A percentile compares a stretch with the other conserved stretches of the same genome.
Conservation (phyloP, 2,797 vertebrate species). For the Xiphorhynchus erythropygius region DNA sequence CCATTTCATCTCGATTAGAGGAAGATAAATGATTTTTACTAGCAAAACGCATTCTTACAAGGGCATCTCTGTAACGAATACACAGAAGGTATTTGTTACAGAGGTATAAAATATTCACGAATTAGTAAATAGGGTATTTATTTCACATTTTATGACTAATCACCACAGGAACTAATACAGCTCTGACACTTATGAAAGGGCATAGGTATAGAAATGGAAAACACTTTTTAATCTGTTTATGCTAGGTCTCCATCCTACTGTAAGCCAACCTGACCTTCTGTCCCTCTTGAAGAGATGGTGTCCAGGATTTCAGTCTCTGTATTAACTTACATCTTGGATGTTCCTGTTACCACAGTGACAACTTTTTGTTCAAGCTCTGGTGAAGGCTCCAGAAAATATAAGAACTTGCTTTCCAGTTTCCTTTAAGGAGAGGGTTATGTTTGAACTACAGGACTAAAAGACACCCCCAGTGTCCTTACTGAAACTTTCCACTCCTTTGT, state of each 20-base stretch:
- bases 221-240: not conserved
- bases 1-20: not conserved
- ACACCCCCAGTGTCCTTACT: not conserved
- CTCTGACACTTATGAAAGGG: not conserved
- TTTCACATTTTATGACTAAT: not conserved
- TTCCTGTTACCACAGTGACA: not conserved
- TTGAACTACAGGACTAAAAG: not conserved
- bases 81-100: not conserved
- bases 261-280: not conserved
- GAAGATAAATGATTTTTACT: not conserved
- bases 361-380: not conserved
- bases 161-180: not conserved
- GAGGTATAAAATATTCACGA: not conserved
- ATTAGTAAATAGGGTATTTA: not conserved
- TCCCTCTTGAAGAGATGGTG: not conserved
- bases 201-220: not conserved
- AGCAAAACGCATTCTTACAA: accelerated
- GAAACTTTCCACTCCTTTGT: not conserved
- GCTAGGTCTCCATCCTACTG: not conserved
- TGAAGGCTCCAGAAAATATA: not conserved
- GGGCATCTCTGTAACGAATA: not conserved
- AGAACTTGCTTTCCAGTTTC: not conserved
- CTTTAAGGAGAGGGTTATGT: not conserved
- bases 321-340: accelerated
- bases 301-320: not conserved